Conservation (phyloP, 2,888 invertebrate genomes). For the Griposia aprilina region DNA sequence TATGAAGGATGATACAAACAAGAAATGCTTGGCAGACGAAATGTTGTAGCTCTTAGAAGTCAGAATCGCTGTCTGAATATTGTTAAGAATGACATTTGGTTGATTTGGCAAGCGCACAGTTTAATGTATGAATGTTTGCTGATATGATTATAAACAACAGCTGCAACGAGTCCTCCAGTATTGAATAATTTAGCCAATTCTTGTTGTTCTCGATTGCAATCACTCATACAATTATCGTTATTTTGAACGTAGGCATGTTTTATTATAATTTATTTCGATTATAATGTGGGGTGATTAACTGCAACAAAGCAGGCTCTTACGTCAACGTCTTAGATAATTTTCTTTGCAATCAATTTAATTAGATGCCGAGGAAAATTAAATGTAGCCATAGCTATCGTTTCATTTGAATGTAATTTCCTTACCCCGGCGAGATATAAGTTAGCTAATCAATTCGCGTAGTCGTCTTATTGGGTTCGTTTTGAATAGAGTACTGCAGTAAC, state of each 20-base stretch:
- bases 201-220: neutral
- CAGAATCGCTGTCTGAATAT: neutral
- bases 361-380: neutral
- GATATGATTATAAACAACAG: conserved; percentile 3
- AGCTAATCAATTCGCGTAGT: neutral
- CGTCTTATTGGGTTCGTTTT: neutral
- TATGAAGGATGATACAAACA: conserved; percentile 4
- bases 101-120: conserved; percentile 19
- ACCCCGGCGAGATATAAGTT: neutral
- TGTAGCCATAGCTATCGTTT: conserved; percentile 2
- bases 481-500: neutral
- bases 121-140: neutral
- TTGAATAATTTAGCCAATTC: conserved; percentile 2
- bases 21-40: conserved; percentile 9
- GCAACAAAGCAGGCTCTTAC: conserved; percentile 2
- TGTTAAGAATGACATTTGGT: neutral
- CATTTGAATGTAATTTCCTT: conserved; percentile 29
- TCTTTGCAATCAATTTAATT: conserved; percentile 11
- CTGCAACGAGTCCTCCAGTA: neutral
- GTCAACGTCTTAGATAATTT: conserved; percentile 15
- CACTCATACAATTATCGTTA: conserved; percentile 7
- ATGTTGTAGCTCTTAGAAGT: neutral
- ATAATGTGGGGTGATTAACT: conserved; percentile 17
- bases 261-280: conserved; percentile 10
- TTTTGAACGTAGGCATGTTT: neutral